Evolutionary conservation across 2,113 vertebrate species (phyloP).

Genomic region (Anhinga rufa): DNA sequence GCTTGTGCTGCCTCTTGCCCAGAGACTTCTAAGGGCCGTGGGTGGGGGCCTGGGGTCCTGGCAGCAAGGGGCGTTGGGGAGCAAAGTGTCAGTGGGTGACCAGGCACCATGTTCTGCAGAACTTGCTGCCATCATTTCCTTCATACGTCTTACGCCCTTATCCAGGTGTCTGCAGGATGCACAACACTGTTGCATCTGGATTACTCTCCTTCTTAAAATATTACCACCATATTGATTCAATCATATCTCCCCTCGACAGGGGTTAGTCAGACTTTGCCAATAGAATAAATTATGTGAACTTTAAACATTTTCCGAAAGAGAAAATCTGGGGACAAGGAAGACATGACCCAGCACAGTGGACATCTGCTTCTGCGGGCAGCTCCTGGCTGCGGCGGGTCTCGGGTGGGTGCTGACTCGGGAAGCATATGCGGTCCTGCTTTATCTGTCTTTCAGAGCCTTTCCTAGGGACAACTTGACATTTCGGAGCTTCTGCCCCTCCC

Average conservation of each 20-base stretch:
- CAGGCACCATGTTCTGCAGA: not conserved
- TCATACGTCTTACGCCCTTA: not conserved
- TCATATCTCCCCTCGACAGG: fast-evolving
- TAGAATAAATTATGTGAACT: not conserved
- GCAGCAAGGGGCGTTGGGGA: not conserved
- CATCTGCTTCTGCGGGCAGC: not conserved
- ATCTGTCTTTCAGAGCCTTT: not conserved
- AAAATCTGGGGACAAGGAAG: not conserved
- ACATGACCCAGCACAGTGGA: too few species aligned
- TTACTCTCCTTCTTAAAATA: too few species aligned
- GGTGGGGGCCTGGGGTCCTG: not conserved
- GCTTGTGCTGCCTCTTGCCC: not conserved
- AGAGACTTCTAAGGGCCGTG: not conserved
- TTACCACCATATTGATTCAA: not conserved
- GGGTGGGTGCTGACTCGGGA: fast-evolving
- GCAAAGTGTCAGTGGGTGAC: too few species aligned
- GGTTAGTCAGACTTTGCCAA: not conserved
- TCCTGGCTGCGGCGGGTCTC: not conserved
- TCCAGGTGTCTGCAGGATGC: not conserved
- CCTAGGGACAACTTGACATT: not conserved
- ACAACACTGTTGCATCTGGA: not conserved
- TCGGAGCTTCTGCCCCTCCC: not conserved
- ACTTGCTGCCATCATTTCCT: not conserved
- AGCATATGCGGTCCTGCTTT: fast-evolving
- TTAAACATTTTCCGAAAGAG: not conserved